Evolutionary conservation across 2,797 vertebrate species (phyloP).

Genomic region (Pseudomugil tenellus): DNA sequence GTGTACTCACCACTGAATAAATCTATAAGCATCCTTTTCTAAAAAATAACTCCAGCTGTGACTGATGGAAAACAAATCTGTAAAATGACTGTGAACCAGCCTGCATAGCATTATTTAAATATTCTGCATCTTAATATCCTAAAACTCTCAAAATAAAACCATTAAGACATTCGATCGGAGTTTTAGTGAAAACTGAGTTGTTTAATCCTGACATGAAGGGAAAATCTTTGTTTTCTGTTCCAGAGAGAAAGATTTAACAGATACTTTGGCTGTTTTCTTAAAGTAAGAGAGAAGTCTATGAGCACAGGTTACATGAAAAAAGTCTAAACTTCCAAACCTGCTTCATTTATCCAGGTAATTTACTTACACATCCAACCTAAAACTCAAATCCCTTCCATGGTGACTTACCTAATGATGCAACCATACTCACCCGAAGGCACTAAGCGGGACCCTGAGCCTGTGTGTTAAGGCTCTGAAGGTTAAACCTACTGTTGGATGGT

Average conservation of each 20-base stretch:
- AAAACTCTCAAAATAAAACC: too few relatives aligned
- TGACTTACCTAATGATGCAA: too few relatives aligned
- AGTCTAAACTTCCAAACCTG: neutral
- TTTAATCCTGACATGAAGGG: neutral
- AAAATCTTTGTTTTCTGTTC: too few relatives aligned
- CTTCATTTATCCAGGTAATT: neutral
- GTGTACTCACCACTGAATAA: neutral
- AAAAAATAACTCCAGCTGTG: neutral
- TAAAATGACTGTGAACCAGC: neutral
- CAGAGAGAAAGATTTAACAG: too few relatives aligned
- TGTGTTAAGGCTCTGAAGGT: neutral
- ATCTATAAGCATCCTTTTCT: neutral
- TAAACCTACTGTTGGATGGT: neutral
- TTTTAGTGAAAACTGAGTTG: neutral
- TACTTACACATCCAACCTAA: too few relatives aligned
- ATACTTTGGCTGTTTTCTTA: neutral
- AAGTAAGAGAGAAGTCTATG: neutral
- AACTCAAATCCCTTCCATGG: too few relatives aligned
- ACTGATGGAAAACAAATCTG: neutral
- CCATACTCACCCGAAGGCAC: neutral
- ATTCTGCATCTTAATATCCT: neutral
- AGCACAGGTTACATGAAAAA: too few relatives aligned
- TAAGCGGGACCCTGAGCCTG: neutral
- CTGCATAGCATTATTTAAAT: neutral
- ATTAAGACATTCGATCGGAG: neutral